These are phyloP conservation scores for Saturnia pavonia DNA, from an alignment of 2,888 invertebrate genomes.

Conservation along the genomic window DNA sequence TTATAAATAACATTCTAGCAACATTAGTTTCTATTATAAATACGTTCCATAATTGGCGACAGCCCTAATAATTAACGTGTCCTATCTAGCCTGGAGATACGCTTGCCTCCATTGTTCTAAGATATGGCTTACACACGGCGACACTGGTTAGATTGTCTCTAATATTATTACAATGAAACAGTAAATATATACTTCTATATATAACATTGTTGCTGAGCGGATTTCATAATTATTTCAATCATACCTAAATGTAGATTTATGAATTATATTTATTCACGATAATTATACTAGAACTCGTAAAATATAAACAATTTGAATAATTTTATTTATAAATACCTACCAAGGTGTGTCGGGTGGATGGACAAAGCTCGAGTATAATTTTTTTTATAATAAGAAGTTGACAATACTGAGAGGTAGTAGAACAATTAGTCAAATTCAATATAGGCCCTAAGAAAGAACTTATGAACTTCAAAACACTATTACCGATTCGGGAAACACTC, in stretches of 20 bases:
- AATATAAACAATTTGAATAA: neutral
- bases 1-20: neutral
- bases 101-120: conserved; percentile 30
- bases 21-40: neutral
- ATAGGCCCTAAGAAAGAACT: too few relatives aligned
- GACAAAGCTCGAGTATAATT: neutral
- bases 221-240: neutral
- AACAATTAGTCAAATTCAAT: too few relatives aligned
- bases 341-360: neutral
- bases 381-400: too few relatives aligned
- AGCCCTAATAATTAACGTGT: conserved; percentile 29
- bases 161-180: conserved; percentile 25
- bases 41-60: neutral
- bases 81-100: conserved; percentile 27
- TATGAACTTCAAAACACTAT: too few relatives aligned
- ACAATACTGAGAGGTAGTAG: too few relatives aligned
- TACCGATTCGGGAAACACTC: too few relatives aligned
- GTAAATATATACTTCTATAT: neutral
- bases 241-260: neutral
- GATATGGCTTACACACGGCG: conserved; percentile 26
- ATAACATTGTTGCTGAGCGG: conserved; percentile 5
- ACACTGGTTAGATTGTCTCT: conserved; percentile 29
- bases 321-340: neutral
- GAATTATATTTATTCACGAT: neutral
- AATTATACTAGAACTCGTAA: neutral